Conservation (phyloP, 1,140 invertebrate genomes). For the Caenorhabditis latens region DNA sequence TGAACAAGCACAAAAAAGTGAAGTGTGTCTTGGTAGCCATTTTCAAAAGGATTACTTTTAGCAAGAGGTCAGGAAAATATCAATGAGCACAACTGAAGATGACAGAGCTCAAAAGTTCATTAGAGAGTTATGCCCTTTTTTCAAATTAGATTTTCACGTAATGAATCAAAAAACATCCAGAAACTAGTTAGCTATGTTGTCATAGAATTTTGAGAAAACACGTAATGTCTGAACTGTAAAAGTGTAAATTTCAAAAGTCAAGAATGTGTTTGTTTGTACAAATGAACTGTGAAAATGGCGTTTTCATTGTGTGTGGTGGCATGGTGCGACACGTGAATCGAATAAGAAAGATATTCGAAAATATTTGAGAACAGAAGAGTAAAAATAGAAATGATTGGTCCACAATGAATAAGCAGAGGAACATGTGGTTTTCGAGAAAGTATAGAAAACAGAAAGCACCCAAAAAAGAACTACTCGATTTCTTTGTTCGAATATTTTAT, state of each 20-base stretch:
- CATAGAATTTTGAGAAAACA: neutral
- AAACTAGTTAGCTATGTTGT: neutral
- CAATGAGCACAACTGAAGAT: neutral
- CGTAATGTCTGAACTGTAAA: slow-evolving; percentile 3
- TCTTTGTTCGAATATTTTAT: slow-evolving; percentile 29
- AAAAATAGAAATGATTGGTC: no score
- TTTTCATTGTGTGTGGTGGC: no score
- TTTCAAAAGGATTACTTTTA: slow-evolving; percentile 36
- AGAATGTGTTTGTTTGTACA: slow-evolving; percentile 6
- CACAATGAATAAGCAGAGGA: neutral
- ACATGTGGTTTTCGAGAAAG: neutral
- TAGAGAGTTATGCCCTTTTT: neutral
- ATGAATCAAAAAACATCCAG: neutral
- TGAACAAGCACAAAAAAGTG: neutral
- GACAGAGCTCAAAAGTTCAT: slow-evolving; percentile 31
- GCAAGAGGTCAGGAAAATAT: slow-evolving; percentile 9
- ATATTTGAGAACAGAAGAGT: no score
- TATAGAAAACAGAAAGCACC: neutral
- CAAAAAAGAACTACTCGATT: neutral
- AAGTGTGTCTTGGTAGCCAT: slow-evolving; percentile 39
- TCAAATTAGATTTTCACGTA: neutral
- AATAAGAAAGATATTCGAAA: neutral
- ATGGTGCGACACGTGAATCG: neutral
- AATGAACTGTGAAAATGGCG: neutral
- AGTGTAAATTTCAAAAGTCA: slow-evolving; percentile 29